Evolutionary conservation across 2,113 vertebrate genomes (phyloP).

Genomic region (Pavo muticus): DNA sequence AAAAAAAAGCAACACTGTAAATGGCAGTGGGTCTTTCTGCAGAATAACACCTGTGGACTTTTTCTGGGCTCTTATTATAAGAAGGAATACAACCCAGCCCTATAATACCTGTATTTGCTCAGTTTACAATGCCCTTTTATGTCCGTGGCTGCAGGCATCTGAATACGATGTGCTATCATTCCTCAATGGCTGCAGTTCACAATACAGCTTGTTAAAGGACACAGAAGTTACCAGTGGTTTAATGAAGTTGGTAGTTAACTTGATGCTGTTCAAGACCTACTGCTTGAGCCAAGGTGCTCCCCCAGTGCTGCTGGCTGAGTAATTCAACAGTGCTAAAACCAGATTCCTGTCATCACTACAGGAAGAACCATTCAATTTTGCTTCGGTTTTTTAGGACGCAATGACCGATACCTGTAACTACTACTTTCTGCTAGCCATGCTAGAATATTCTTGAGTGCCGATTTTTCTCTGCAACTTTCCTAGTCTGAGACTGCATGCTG

Average conservation of each 20-base stretch:
- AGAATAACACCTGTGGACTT: background rate
- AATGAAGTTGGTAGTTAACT: background rate
- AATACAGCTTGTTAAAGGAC: background rate
- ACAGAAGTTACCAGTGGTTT: background rate
- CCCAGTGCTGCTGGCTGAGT: background rate
- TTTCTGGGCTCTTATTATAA: background rate
- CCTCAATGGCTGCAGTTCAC: constrained; percentile 34
- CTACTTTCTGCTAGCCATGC: background rate
- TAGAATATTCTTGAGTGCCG: background rate
- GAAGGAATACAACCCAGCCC: background rate
- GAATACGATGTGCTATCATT: background rate
- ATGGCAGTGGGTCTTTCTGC: background rate
- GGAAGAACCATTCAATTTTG: background rate
- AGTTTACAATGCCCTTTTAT: background rate
- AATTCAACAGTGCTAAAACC: background rate
- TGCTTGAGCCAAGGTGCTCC: background rate
- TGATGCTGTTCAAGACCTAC: background rate
- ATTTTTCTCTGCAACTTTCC: fast-evolving
- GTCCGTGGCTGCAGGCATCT: background rate
- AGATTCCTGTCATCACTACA: fast-evolving
- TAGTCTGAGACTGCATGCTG: background rate
- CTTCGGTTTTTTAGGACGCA: background rate
- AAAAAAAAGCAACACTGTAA: background rate
- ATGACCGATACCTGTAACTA: fast-evolving
- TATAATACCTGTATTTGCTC: background rate